A percentile compares a stretch with the other conserved stretches of the same genome.
Conservation (phyloP, 2,888 invertebrate genomes). For the Caenorhabditis japonica region DNA sequence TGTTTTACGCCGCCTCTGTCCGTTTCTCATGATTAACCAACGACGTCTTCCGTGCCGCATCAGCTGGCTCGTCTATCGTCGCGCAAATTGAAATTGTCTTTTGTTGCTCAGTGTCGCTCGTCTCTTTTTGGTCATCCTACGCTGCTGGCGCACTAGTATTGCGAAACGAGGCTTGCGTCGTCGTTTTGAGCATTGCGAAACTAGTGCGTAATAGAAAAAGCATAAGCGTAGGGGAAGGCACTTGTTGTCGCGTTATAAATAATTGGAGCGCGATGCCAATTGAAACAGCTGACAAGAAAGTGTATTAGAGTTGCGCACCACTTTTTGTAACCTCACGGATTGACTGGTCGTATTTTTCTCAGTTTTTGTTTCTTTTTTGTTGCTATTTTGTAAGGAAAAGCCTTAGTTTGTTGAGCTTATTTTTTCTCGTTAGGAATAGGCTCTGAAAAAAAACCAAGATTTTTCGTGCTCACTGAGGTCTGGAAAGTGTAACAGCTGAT, state of each 20-base stretch:
- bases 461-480: too few relatives aligned
- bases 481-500: too few relatives aligned
- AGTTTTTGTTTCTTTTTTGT: slow-evolving; percentile 7
- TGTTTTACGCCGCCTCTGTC: slow-evolving; percentile 11
- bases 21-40: slow-evolving; percentile 32
- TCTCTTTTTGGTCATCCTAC: not conserved
- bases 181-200: not conserved
- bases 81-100: slow-evolving; percentile 38
- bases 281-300: slow-evolving; percentile 20
- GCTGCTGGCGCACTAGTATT: too few relatives aligned
- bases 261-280: slow-evolving; percentile 16
- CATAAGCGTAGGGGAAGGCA: not conserved
- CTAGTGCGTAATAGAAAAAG: not conserved
- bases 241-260: slow-evolving; percentile 20
- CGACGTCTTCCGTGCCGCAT: slow-evolving; percentile 9
- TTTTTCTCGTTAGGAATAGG: too few relatives aligned
- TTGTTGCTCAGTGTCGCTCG: not conserved
- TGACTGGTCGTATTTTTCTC: not conserved
- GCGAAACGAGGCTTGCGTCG: slow-evolving; percentile 1
- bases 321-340: not conserved
- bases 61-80: slow-evolving; percentile 11
- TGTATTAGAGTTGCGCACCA: not conserved
- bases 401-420: not conserved
- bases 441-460: too few relatives aligned
- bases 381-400: slow-evolving; percentile 12